Evolutionary conservation across 2,113 vertebrate genomes (phyloP), one percentile per base, ranked within the genome.

Genomic region (Halcyon malimbica): DNA sequence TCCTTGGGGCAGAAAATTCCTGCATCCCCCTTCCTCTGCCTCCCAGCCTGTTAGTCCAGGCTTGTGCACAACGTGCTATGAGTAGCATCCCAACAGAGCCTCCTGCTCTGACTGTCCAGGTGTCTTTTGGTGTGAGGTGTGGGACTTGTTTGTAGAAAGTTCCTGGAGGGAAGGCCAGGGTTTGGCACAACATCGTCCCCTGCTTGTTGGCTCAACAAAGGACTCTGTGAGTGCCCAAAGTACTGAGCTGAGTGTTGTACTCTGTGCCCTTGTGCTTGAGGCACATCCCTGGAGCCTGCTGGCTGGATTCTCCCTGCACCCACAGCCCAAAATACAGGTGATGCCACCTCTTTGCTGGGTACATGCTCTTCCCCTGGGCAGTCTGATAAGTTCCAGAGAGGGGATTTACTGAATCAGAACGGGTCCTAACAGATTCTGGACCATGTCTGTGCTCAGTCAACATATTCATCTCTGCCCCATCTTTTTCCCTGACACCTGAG

Each of bases 11-110:
- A 79, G 46, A 17, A 44, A 21, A 13, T 63, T 53, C 51, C n/a
- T 3, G 5, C 3, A 2, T 39, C 10, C 3, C 5, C 9, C 28
- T 57, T 23, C 1, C 5, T 31, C 21, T 63, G 33, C 15, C 9
- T 29, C 39, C 48, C 24, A 56, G 11, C 13, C n/a, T 76, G 28
- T 28, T 6, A 15, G 14, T 33, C 69, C 29, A 60, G 81, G 29
- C 20, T 75, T 5, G 0, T 10, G 71, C 37, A 56, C 48, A 21
- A 1, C 0, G 2, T 19, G 75, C 35, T 20, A 1, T 0, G 2
- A 76, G 41, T 31, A 63, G 53, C 10, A 42, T 44, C 50, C 54
- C 2, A 1, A 15, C 0, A 0, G 6, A 57, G 3, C 44, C 82
- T 56, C 39, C 74, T 74, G 64, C 39, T 70, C 50, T 81, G 39